A percentile compares a stretch with the other conserved stretches of the same genome.
Evolutionary conservation across 2,888 invertebrate species (phyloP).

Genomic region (Allolobophora icterica): DNA sequence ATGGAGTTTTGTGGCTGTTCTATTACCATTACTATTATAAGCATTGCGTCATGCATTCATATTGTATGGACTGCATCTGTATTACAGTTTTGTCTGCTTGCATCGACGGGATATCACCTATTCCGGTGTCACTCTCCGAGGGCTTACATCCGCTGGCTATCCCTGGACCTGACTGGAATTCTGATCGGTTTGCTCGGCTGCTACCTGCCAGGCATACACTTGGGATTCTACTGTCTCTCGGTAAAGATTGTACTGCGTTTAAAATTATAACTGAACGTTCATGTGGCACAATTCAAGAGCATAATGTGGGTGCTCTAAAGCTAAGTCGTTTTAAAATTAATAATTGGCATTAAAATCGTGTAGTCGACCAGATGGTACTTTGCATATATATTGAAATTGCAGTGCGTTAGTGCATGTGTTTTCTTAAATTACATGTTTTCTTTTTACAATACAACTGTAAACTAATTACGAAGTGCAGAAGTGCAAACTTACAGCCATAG

Average conservation of each 20-base stretch:
- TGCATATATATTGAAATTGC: too few relatives aligned
- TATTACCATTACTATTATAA: background rate
- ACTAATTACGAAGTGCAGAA: too few relatives aligned
- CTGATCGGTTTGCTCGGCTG: conserved; percentile 89
- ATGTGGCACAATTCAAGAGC: too few relatives aligned
- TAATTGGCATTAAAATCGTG: too few relatives aligned
- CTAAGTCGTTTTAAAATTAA: too few relatives aligned
- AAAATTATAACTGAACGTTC: background rate
- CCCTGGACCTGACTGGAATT: conserved; percentile 90
- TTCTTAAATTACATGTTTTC: too few relatives aligned
- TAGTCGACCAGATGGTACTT: too few relatives aligned
- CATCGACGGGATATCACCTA: conserved; percentile 90
- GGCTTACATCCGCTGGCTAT: conserved; percentile 83
- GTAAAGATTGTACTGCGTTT: conserved; percentile 68
- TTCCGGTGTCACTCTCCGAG: conserved; percentile 89
- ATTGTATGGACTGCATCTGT: background rate
- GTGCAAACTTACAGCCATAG: background rate
- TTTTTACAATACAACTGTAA: too few relatives aligned
- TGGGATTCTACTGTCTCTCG: conserved; percentile 93
- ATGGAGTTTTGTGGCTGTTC: too few relatives aligned
- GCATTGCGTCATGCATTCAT: background rate
- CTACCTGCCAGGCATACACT: conserved; percentile 93
- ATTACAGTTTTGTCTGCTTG: conserved; percentile 84
- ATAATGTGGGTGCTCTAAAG: too few relatives aligned
- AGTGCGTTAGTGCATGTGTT: too few relatives aligned